Evolutionary conservation across 2,888 invertebrate species (phyloP), one percentile per base, ranked within the genome.

Genomic region (Scaeva pyrastri): DNA sequence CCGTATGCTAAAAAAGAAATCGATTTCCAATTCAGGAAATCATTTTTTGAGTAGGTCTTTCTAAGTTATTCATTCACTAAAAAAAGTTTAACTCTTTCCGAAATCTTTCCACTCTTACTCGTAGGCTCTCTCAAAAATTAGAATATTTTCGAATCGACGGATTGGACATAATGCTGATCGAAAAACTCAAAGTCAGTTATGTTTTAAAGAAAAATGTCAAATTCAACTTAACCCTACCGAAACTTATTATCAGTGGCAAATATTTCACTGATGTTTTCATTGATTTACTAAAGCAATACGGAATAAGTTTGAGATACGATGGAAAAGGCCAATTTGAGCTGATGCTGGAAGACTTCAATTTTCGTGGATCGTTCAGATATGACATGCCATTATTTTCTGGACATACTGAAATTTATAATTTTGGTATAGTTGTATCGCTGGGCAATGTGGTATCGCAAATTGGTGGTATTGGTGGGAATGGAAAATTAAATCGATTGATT

Each of bases 341-440:
- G 12, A 48, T 88, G 4, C 75, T 91, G 75, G 82, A 90, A 16
- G 88, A 91, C 85, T 88, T 92, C 0, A 89, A 89, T 8, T 73
- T 91, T n/a, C 60, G 89, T 52, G 92, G 92, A 6, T 87, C 89
- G 23, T 91, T 92, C 88, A 91, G 91, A 68, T 92, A 91, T 76
- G 91, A 90, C 84, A 89, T 91, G 89, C 91, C 91, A 55, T 72
- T 90, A 45, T 48, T 91, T 5, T 90, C 89, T 39, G 91, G 91
- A 39, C 90, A 91, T 36, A 89, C 91, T 39, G 90, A 90, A 88
- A 91, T 91, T 66, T 91, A 89, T 72, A 91, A 91, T 2, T 91
- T 91, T 62, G 62, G 90, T n/a, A 78, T 88, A 39, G 74, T 82
- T 6, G 88, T 92, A 1, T 62, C 62, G 0, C 70, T 92, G 70